phyloP scores from a whole-genome alignment of 2,888 invertebrate species.

The Pristionchus arcanus region DNA sequence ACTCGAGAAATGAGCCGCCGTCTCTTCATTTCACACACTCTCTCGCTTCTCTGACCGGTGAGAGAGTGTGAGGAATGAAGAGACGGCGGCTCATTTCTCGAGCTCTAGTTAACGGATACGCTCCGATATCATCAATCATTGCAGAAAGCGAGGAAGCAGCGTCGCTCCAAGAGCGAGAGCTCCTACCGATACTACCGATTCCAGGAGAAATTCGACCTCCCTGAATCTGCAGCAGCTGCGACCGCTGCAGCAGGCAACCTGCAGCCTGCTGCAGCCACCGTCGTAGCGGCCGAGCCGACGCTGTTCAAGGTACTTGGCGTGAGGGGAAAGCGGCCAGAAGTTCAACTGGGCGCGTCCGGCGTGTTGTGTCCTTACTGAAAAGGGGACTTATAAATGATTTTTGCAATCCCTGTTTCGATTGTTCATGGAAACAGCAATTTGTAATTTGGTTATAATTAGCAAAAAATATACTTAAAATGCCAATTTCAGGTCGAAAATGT shows the following conservation, averaged over 20 bases:
- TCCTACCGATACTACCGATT: conserved; percentile 41
- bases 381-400: not conserved
- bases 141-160: not conserved
- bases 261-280: not conserved
- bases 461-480: not conserved
- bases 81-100: no score
- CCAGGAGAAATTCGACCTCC: conserved; percentile 33
- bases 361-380: not conserved
- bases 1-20: no score
- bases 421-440: no score
- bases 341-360: not conserved
- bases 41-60: no score
- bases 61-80: no score
- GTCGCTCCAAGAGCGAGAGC: not conserved
- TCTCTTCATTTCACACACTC: no score
- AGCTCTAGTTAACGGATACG: no score
- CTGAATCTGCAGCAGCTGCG: not conserved
- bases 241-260: not conserved
- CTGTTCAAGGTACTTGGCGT: not conserved
- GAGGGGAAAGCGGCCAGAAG: not conserved
- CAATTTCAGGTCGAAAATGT: not conserved
- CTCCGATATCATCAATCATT: no score
- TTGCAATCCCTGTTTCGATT: not conserved
- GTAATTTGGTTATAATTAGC: no score
- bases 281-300: not conserved